Evolutionary conservation across 1,140 invertebrate species (phyloP), one percentile per base, ranked within the genome.

Genomic region (Branchinecta lynchi): DNA sequence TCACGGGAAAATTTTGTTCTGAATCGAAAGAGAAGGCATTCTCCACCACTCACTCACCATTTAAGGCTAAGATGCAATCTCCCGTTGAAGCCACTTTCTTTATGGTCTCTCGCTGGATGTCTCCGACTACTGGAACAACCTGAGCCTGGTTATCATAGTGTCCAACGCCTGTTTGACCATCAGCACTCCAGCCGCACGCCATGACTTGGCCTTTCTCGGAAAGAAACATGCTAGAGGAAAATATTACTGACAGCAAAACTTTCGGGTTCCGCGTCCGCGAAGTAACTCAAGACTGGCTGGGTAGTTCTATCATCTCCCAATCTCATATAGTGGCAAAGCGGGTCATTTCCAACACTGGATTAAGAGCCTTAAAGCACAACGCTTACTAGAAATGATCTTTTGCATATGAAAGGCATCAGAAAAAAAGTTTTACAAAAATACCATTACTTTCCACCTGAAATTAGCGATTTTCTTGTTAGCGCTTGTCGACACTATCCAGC

Each of bases 151-250:
- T 79, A 12, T 83, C 77, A 76, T 84, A 92, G 75, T 85, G 84
- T 0, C 88, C 89, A 9, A 87, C 79, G 65, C 93, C 94, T 0
- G 92, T 93, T 82, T 98, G 95, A 5, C 95, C 95, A 81, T 97
- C 94, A 3, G 92, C 88, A 32, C 93, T 89, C 86, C 93, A 92
- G 2, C 95, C 95, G 81, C 92, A 97, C 12, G 87, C 84, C 76
- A 86, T 96, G 5, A 97, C 86, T 75, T 85, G 80, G 32, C 94
- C 93, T 65, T 83, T 79, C 76, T 87, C 83, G 71, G 88, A 91
- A 45, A 96, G 76, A 72, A 95, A 86, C 73, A 96, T 80, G 73
- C 90, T 91, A 77, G 78, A 85, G 80, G 70, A 73, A 68, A 60
- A 44, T 15, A 68, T 46, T 45, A 67, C n/a, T 66, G 20, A 66